Evolutionary conservation across 2,888 invertebrate genomes (phyloP).

Genomic region (Theristus sp.): DNA sequence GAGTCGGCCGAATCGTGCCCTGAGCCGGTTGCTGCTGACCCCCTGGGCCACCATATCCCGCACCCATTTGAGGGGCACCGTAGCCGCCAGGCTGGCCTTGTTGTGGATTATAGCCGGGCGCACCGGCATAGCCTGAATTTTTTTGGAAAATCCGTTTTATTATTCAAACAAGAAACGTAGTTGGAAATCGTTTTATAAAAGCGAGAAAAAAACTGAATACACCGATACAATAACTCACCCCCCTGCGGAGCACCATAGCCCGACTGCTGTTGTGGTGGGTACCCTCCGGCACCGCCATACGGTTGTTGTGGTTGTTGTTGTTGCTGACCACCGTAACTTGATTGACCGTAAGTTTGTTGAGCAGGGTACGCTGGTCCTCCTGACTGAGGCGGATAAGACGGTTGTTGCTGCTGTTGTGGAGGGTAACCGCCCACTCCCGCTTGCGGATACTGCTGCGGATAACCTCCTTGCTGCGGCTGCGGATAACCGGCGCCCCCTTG

Average conservation of each 20-base stretch:
- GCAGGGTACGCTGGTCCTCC: no score
- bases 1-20: not conserved
- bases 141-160: no score
- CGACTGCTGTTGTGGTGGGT: not conserved
- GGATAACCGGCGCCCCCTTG: not conserved
- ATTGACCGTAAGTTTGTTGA: no score
- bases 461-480: not conserved
- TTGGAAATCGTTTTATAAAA: no score
- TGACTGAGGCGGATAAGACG: not conserved
- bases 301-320: no score
- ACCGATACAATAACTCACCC: not conserved
- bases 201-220: no score
- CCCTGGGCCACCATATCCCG: not conserved
- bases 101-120: not conserved
- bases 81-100: constrained; percentile 1
- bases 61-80: not conserved
- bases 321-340: not conserved
- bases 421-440: constrained; percentile 3
- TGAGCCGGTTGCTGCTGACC: not conserved
- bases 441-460: not conserved
- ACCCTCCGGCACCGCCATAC: no score
- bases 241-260: not conserved
- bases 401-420: not conserved
- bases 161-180: no score
- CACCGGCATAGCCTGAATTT: not conserved